Base-by-base conservation (phyloP, 2,113 vertebrate species). In the Eretmochelys imbricata region DNA sequence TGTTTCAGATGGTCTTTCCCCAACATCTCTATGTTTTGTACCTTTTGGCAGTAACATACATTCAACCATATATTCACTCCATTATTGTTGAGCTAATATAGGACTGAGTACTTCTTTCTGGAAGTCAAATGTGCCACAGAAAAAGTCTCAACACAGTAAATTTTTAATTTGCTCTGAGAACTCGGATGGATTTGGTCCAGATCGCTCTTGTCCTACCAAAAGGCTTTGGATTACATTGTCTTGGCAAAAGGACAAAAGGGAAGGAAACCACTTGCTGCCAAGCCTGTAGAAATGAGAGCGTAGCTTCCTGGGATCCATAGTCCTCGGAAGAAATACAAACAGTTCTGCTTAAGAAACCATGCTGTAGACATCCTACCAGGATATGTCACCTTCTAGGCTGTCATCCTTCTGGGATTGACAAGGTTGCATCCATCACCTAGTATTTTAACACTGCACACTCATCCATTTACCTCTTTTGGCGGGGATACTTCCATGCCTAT, bases 1-100 rank as follows among this genome's bases (percentile, higher is more conserved):
- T 94, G 27, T 94, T 96, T 93, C 92, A 48, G 83, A 38, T 80
- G 83, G 93, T 91, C 93, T 93, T 96, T 91, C 76, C 48, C 78
- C 80, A 76, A 0, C 76, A 92, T 95, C 4, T 0, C 75, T 54
- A 0, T 27, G 75, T 69, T 92, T 75, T 11, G 9, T 27, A 22
- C 81, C 57, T 89, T 89, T 88, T 46, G 82, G 79, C 88, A 90
- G 57, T 91, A 82, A 1, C 89, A 48, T 0, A 35, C 13, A 4
- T 69, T 76, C 86, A 85, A 3, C 88, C 42, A 76, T 46, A 85
- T 3, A 1, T 81, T 88, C 35, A 89, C 35, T 65, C 62, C 20
- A 86, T 3, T 2, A 48, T 17, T 91, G 31, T 82, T 1, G 20
- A 82, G 57, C 91, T 75, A 72, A 55, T 35, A 0, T 17, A 78